A percentile compares a stretch with the other conserved stretches of the same genome.
These are phyloP conservation scores for Hiodon alosoides DNA, from an alignment of 2,113 vertebrate genomes.

Conservation along the genomic window DNA sequence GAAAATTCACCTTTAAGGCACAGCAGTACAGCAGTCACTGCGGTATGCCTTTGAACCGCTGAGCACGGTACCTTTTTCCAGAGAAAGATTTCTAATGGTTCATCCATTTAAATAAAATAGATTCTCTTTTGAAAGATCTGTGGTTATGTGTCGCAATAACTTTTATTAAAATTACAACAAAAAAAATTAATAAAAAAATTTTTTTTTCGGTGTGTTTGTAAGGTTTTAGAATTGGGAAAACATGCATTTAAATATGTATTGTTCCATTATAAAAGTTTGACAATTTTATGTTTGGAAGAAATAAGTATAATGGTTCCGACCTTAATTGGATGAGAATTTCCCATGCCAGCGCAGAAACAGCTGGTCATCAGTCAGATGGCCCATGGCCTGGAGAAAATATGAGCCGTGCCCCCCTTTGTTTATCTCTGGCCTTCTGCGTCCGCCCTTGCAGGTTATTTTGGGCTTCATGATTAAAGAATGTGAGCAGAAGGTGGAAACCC, in stretches of 20 bases:
- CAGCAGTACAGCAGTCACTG: too few species aligned
- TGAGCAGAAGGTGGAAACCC: conserved; percentile 97
- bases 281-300: not conserved
- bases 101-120: too few species aligned
- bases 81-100: too few species aligned
- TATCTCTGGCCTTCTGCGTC: conserved; percentile 27
- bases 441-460: conserved; percentile 81
- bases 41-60: too few species aligned
- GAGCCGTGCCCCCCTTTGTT: conserved; percentile 9
- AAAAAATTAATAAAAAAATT: not conserved
- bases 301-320: not conserved
- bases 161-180: too few species aligned
- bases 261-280: not conserved
- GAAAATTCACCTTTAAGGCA: too few species aligned
- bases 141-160: not conserved
- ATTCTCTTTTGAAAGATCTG: not conserved
- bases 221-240: not conserved
- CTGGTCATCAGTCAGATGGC: conserved; percentile 37
- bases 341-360: conserved; percentile 50
- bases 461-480: conserved; percentile 99
- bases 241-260: not conserved
- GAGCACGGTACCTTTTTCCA: too few species aligned
- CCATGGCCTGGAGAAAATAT: conserved; percentile 1
- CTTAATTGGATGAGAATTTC: conserved; percentile 40
- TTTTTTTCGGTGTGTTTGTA: not conserved